Evolutionary conservation across 2,113 vertebrate species (phyloP), one percentile per base, ranked within the genome.

Genomic region (Pionites leucogaster): DNA sequence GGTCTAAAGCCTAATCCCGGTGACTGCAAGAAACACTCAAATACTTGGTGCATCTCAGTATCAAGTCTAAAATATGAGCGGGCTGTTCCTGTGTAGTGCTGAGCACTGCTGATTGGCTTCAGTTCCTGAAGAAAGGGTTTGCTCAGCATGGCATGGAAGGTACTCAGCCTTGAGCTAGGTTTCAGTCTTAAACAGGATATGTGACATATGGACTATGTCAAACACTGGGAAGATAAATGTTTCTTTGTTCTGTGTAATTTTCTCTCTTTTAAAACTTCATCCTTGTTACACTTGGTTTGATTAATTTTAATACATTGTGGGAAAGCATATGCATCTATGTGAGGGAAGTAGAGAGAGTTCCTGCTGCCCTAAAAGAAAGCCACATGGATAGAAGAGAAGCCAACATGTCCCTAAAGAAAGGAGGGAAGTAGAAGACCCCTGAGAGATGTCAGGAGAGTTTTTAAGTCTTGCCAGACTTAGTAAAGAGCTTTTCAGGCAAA

Each of bases 171-270:
- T 59, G 63, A 79, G 70, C 50, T 72, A 8, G 0, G 31, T 60
- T 60, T 85, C 49, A 84, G 86, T 19, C 57, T 81, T 80, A 87
- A 92, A 79, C 70, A 82, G 88, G 77, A 78, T 88, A 60, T 52
- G 63, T 76, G 88, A 77, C 93, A 93, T 85, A 94, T 80, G 96
- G 96, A 87, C 88, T 91, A 5, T 65, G 93, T 89, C 96, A 96
- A 94, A 92, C 95, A 87, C 17, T 35, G 68, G 41, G 88, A 92
- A 87, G 83, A 95, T 46, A 67, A 91, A 95, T 93, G 67, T 29
- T 79, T 71, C 77, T 93, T 95, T 91, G 50, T 92, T 83, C 81
- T 52, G 39, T 44, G 57, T 10, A 62, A 68, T 92, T 89, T 95
- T 94, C 57, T n/a, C 57, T 60, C 92, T 96, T 91, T 91, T 88